Conservation (phyloP, 2,113 vertebrate species). For the Rana temporaria region DNA sequence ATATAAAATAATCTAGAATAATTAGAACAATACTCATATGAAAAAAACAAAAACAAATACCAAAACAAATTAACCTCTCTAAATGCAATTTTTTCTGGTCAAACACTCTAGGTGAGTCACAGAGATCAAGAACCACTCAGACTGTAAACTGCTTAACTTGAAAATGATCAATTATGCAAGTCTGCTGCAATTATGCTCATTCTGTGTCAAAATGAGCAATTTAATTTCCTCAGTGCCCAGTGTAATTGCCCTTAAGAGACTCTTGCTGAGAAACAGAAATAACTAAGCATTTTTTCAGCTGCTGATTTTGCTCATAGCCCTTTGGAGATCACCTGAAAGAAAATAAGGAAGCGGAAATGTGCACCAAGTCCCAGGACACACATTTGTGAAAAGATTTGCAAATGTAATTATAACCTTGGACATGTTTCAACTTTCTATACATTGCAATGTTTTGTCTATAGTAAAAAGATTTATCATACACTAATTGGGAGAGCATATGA, state of each 20-base stretch:
- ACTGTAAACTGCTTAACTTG: slow-evolving; percentile 14
- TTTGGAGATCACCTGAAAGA: slow-evolving; percentile 29
- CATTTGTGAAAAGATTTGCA: slow-evolving; percentile 46
- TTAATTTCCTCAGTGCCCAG: slow-evolving; percentile 51
- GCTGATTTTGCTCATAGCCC: slow-evolving; percentile 21
- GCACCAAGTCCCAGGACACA: background rate
- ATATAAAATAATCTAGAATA: too few relatives aligned
- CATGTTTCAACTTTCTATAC: slow-evolving; percentile 14
- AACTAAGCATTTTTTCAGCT: background rate
- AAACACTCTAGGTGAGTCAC: background rate
- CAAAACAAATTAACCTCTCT: background rate
- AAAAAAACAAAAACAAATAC: background rate
- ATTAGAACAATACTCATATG: too few relatives aligned
- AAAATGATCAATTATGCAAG: slow-evolving; percentile 45
- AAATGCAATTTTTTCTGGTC: background rate
- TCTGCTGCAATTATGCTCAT: slow-evolving; percentile 31
- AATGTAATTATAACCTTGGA: slow-evolving; percentile 41
- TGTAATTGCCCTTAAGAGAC: slow-evolving; percentile 52
- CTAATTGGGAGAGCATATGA: slow-evolving; percentile 6
- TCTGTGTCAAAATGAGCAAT: slow-evolving; percentile 29
- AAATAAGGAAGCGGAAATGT: slow-evolving; percentile 27
- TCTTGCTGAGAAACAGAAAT: slow-evolving; percentile 36
- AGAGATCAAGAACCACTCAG: slow-evolving; percentile 25
- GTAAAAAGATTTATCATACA: slow-evolving; percentile 1
- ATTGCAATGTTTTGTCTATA: slow-evolving; percentile 4